Conservation (phyloP, 2,888 invertebrate genomes). For the Meteorus colon region DNA sequence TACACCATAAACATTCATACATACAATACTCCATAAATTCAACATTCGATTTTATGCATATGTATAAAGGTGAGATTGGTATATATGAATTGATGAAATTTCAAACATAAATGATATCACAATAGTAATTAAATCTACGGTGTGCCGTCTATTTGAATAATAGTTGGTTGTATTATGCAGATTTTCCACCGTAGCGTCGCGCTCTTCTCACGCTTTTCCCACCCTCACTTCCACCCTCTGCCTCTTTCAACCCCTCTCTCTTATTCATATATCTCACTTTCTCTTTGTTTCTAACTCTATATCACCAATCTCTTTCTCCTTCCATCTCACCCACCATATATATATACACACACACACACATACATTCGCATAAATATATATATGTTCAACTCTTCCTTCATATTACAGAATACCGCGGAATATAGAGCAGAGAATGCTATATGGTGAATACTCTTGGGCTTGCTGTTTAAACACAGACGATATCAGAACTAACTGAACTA, state of each 20-base stretch:
- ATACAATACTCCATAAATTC: constrained; percentile 44
- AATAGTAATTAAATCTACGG: constrained; percentile 74
- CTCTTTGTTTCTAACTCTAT: constrained; percentile 46
- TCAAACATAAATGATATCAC: constrained; percentile 74
- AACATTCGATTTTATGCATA: constrained; percentile 72
- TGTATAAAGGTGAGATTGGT: constrained; percentile 63
- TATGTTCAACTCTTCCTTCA: constrained; percentile 58
- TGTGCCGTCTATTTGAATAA: constrained; percentile 74
- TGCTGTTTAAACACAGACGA: constrained; percentile 73
- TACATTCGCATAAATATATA: background rate
- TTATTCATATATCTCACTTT: constrained; percentile 32
- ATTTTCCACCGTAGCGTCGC: constrained; percentile 68
- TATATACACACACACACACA: background rate
- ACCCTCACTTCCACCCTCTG: constrained; percentile 38
- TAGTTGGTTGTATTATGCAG: constrained; percentile 74
- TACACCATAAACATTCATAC: background rate
- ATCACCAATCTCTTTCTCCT: constrained; percentile 37
- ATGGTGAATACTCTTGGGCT: constrained; percentile 56
- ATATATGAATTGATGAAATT: constrained; percentile 73
- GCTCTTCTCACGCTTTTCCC: constrained; percentile 55
- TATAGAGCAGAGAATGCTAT: constrained; percentile 48
- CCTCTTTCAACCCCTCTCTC: constrained; percentile 38
- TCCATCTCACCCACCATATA: constrained; percentile 33
- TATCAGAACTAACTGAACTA: constrained; percentile 71
- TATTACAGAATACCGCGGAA: constrained; percentile 17